These are phyloP conservation scores for Piprites chloris DNA, from an alignment of 2,113 vertebrate genomes.

Conservation along the genomic window DNA sequence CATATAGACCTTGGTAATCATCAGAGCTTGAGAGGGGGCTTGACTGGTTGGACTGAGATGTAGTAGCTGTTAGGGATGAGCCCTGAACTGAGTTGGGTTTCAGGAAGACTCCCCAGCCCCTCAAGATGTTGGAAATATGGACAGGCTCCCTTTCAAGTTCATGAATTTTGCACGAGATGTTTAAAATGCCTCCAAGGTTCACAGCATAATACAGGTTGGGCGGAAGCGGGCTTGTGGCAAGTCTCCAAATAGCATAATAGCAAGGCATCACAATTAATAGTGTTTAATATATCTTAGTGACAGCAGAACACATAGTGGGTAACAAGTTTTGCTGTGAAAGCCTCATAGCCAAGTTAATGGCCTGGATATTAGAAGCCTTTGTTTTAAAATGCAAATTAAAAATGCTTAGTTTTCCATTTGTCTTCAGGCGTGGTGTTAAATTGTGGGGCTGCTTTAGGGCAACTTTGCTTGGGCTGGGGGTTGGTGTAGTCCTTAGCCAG, in stretches of 20 bases:
- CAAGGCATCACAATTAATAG: slow-evolving; percentile 13
- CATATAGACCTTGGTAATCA: neutral
- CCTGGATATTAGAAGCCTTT: slow-evolving; percentile 40
- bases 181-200: slow-evolving; percentile 12
- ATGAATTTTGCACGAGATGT: slow-evolving; percentile 15
- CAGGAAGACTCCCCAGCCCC: neutral
- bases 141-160: neutral
- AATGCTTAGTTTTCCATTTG: slow-evolving; percentile 8
- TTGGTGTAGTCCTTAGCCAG: neutral
- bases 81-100: neutral
- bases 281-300: slow-evolving; percentile 47
- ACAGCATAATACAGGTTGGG: neutral
- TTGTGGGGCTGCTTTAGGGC: neutral
- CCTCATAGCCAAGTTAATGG: slow-evolving; percentile 44
- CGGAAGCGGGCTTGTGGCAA: neutral
- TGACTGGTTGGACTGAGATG: neutral
- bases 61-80: neutral
- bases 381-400: slow-evolving; percentile 56
- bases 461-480: neutral
- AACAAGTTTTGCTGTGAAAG: slow-evolving; percentile 43
- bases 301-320: neutral
- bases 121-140: neutral
- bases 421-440: neutral
- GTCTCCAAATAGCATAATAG: slow-evolving; percentile 37
- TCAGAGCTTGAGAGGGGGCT: neutral